A percentile compares a stretch with the other conserved stretches of the same genome.
phyloP scores from a whole-genome alignment of 2,888 invertebrate genomes.

The Drosophila vallismaia region DNA sequence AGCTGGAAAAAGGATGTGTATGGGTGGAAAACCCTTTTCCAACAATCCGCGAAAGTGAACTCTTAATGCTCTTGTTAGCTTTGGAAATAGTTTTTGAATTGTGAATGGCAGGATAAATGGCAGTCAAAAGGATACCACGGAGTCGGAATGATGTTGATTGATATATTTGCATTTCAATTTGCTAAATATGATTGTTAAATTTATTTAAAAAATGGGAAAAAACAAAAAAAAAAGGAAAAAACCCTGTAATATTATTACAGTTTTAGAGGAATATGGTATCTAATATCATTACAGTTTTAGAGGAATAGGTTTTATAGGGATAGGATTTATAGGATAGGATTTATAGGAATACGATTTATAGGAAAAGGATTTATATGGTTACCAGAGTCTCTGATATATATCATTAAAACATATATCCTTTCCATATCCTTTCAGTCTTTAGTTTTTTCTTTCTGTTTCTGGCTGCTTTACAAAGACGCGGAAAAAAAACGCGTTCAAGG shows the following conservation, averaged over 20 bases:
- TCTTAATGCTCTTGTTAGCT: conserved; percentile 33
- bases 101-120: not conserved
- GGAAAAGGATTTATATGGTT: too few species aligned
- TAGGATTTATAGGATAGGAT: too few species aligned
- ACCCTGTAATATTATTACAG: too few species aligned
- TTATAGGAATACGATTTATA: too few species aligned
- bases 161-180: conserved; percentile 17
- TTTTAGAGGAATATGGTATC: too few species aligned
- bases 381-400: too few species aligned
- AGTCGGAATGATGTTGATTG: conserved; percentile 11
- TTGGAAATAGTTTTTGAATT: conserved; percentile 15
- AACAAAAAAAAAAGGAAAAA: too few species aligned
- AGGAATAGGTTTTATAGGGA: too few species aligned
- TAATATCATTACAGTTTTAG: too few species aligned
- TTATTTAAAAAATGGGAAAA: not conserved
- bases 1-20: conserved; percentile 4
- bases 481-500: conserved; percentile 48
- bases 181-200: not conserved
- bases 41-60: conserved; percentile 15
- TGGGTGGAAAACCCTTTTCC: conserved; percentile 4
- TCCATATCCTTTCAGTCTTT: not conserved
- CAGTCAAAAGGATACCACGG: not conserved
- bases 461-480: conserved; percentile 51
- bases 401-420: too few species aligned
- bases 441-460: conserved; percentile 19